Evolutionary conservation across 2,113 vertebrate species (phyloP).

Genomic region (Osmerus eperlanus): DNA sequence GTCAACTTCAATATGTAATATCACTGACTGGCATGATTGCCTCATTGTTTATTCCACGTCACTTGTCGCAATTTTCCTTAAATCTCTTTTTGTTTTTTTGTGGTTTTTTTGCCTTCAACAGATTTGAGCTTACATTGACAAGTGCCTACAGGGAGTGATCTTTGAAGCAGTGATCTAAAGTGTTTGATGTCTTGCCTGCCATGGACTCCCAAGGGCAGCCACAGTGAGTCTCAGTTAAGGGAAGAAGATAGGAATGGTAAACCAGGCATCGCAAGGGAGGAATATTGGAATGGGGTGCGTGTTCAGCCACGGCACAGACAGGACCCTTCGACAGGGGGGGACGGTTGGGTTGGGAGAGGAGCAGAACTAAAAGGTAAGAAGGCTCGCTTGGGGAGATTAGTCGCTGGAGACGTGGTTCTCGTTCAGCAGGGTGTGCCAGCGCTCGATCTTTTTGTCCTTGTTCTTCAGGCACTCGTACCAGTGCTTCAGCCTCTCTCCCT

Average conservation of each 20-base stretch:
- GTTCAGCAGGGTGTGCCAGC: conserved; percentile 92
- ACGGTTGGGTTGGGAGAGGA: conserved; percentile 20
- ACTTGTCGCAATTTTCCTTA: neutral
- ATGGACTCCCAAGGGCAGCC: conserved; percentile 32
- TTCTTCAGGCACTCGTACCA: conserved; percentile 99
- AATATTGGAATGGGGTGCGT: conserved; percentile 18
- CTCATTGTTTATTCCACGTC: conserved; percentile 21
- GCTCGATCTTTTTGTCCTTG: conserved; percentile 98
- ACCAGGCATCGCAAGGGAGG: conserved; percentile 11
- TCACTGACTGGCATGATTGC: conserved; percentile 30
- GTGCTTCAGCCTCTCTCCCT: conserved; percentile 95
- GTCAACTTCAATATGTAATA: conserved; percentile 17
- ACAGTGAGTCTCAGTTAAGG: conserved; percentile 42
- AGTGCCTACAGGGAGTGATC: neutral
- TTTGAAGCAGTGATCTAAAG: conserved; percentile 23
- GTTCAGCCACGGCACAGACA: conserved; percentile 11
- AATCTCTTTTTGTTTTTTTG: neutral
- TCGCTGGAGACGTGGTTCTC: conserved; percentile 88
- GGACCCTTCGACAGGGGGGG: conserved; percentile 12
- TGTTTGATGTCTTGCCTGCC: conserved; percentile 19
- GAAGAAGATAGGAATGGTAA: conserved; percentile 25
- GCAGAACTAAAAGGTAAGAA: conserved; percentile 41
- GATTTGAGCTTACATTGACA: neutral
- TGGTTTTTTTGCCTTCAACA: neutral
- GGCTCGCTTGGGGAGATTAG: conserved; percentile 58